phyloP scores from a whole-genome alignment of 2,888 invertebrate species.

The Scaptomyza reducta region DNA sequence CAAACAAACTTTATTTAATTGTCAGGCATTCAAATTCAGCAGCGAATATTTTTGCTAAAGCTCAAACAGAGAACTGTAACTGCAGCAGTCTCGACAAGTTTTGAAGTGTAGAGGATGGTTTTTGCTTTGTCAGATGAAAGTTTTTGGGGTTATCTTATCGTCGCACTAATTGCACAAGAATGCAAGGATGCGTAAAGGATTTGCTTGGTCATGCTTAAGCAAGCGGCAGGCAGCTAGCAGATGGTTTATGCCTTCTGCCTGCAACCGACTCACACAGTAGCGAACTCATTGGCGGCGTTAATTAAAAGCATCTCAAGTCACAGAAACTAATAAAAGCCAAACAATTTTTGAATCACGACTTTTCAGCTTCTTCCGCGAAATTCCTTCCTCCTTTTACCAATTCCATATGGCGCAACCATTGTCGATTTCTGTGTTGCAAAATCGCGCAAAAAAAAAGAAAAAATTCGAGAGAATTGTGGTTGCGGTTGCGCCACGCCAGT shows the following conservation, averaged over 20 bases:
- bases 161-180: slow-evolving; percentile 55
- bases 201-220: slow-evolving; percentile 15
- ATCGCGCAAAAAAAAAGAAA: not conserved
- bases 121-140: slow-evolving; percentile 49
- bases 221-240: slow-evolving; percentile 8
- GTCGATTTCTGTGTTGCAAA: slow-evolving; percentile 29
- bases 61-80: slow-evolving; percentile 5
- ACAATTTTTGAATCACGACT: slow-evolving; percentile 56
- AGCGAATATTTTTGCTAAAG: not conserved
- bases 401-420: slow-evolving; percentile 27
- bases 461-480: slow-evolving; percentile 22
- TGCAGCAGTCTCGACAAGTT: slow-evolving; percentile 24
- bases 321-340: slow-evolving; percentile 64
- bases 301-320: slow-evolving; percentile 64
- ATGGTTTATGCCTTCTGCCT: slow-evolving; percentile 9
- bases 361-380: slow-evolving; percentile 19
- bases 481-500: slow-evolving; percentile 33
- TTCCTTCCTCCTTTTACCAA: slow-evolving; percentile 2
- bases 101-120: slow-evolving; percentile 27
- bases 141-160: slow-evolving; percentile 45
- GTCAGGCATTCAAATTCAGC: slow-evolving; percentile 10
- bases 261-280: slow-evolving; percentile 8
- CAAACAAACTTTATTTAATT: slow-evolving; percentile 9
- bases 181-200: slow-evolving; percentile 55
- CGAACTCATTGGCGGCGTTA: slow-evolving; percentile 53